Evolutionary conservation across 1,140 invertebrate species (phyloP).

Genomic region (Panagrolaimus sp.): DNA sequence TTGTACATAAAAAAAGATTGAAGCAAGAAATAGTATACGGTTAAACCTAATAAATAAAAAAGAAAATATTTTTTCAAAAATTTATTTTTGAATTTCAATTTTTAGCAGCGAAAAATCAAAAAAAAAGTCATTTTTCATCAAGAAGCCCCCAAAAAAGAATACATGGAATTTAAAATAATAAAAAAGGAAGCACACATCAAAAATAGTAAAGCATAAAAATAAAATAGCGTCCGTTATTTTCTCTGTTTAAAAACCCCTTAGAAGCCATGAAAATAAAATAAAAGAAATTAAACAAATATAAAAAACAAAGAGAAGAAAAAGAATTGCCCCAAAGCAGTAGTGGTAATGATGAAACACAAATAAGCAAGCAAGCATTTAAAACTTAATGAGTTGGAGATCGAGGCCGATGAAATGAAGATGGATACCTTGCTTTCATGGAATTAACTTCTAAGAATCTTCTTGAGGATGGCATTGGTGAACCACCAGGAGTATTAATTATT

Average conservation of each 20-base stretch:
- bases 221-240: not conserved
- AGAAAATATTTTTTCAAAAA: too few species aligned
- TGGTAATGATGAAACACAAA: not conserved
- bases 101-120: too few species aligned
- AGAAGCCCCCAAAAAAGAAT: too few species aligned
- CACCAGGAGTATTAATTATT: not conserved
- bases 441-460: not conserved
- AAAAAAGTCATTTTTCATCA: too few species aligned
- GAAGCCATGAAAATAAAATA: not conserved
- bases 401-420: not conserved
- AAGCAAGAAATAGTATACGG: too few species aligned
- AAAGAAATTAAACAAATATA: not conserved
- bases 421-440: conserved; percentile 4
- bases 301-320: too few species aligned
- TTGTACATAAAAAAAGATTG: too few species aligned
- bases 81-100: too few species aligned
- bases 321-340: not conserved
- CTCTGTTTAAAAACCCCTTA: too few species aligned
- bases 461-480: not conserved
- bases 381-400: conserved; percentile 2
- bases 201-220: not conserved
- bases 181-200: too few species aligned
- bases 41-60: too few species aligned
- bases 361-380: not conserved
- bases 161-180: too few species aligned